Percentiles rank a stretch among this genome's conserved stretches.
Conservation (phyloP, 2,888 invertebrate species). For the Leptopilina myrica region DNA sequence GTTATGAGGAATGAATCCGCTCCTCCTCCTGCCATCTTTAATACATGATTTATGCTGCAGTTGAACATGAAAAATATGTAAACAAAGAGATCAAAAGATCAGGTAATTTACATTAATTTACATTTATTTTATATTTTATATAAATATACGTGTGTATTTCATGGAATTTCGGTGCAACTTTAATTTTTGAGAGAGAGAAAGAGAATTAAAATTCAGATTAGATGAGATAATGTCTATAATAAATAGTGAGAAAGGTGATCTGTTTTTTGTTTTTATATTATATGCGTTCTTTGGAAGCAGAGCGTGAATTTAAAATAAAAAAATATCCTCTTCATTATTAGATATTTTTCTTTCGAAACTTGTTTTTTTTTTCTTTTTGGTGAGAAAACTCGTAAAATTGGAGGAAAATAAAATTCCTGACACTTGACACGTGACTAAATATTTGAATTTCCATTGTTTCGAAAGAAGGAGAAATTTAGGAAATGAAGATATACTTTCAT, state of each 20-base stretch:
- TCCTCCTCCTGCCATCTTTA: conserved; percentile 11
- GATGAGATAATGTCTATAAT: conserved; percentile 3
- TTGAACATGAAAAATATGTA: neutral
- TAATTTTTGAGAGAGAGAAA: neutral
- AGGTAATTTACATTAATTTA: neutral
- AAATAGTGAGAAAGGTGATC: conserved; percentile 13
- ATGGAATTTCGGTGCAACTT: neutral
- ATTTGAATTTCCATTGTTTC: no score
- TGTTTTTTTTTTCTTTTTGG: no score
- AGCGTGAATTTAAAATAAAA: conserved; percentile 14
- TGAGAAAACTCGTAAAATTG: no score
- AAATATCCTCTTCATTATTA: neutral
- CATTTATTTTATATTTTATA: neutral
- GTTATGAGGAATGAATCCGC: conserved; percentile 1
- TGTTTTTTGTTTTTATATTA: neutral
- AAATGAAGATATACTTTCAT: no score
- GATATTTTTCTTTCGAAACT: no score
- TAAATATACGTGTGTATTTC: neutral
- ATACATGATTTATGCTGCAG: conserved; percentile 4
- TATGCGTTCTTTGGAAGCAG: conserved; percentile 15
- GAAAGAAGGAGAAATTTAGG: no score
- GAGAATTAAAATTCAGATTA: conserved; percentile 11
- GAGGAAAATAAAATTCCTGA: no score
- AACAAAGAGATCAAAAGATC: conserved; percentile 4
- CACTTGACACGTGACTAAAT: no score